Evolutionary conservation across 2,797 vertebrate species (phyloP).

Genomic region (Galago senegalensis): DNA sequence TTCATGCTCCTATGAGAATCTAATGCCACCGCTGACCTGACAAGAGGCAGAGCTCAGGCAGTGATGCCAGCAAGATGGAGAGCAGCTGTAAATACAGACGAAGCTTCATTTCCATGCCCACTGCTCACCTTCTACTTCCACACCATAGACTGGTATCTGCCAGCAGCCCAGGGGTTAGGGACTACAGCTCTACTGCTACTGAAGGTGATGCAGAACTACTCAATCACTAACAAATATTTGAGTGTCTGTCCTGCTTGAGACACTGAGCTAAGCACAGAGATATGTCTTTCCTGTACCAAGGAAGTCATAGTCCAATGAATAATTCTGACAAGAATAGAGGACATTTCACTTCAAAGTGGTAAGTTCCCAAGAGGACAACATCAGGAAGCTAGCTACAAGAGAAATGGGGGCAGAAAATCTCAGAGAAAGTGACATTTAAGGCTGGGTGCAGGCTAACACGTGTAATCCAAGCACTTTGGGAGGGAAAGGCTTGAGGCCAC

Average conservation of each 20-base stretch:
- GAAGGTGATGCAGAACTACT: not conserved
- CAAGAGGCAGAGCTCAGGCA: too few species aligned
- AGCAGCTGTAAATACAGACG: too few species aligned
- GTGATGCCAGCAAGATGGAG: too few species aligned
- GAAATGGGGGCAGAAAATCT: constrained; percentile 2
- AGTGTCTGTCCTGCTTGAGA: not conserved
- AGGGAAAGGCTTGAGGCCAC: not conserved
- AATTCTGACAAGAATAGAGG: not conserved
- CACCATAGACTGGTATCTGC: too few species aligned
- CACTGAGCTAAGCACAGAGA: not conserved
- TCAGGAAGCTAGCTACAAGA: not conserved
- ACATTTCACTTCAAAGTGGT: constrained; percentile 12
- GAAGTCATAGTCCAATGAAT: not conserved
- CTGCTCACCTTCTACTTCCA: too few species aligned
- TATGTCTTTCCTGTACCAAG: not conserved
- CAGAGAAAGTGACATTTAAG: not conserved
- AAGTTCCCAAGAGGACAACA: not conserved
- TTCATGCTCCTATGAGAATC: too few species aligned
- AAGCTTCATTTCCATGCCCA: too few species aligned
- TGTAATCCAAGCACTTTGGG: not conserved
- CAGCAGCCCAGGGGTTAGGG: too few species aligned
- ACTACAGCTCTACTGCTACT: not conserved
- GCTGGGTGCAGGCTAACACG: not conserved
- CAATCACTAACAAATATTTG: constrained; percentile 15
- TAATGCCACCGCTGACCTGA: too few species aligned